Percentiles rank a stretch among this genome's conserved stretches.
Evolutionary conservation across 2,113 vertebrate genomes (phyloP).

Genomic region (Silurus glanis): DNA sequence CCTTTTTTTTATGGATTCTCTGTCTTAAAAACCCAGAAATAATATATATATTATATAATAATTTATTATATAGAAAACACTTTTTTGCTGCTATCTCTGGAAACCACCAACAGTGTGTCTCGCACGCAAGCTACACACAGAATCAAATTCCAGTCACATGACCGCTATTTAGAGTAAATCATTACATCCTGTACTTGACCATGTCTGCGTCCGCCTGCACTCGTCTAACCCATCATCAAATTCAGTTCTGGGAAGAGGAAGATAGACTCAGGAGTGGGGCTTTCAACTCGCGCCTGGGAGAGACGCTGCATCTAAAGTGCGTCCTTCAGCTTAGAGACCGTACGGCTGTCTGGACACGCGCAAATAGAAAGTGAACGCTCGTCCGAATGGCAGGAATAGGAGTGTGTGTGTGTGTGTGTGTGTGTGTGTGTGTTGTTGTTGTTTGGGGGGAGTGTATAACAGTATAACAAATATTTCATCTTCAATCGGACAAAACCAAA

Average conservation of each 20-base stretch:
- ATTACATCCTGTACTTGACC: neutral
- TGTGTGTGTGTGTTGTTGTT: no score
- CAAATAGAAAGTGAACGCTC: neutral
- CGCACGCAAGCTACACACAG: neutral
- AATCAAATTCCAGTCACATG: neutral
- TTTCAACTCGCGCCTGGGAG: neutral
- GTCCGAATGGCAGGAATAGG: neutral
- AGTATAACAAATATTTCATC: no score
- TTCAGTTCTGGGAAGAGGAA: slow-evolving; percentile 2
- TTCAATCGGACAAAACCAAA: no score
- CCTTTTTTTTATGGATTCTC: no score
- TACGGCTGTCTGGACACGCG: neutral
- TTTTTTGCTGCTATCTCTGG: neutral
- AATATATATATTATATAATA: no score
- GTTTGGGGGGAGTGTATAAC: no score
- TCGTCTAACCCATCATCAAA: neutral
- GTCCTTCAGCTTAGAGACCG: neutral
- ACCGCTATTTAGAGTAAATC: neutral
- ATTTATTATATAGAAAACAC: neutral
- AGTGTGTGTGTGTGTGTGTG: no score
- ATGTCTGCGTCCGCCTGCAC: neutral
- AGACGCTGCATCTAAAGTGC: neutral
- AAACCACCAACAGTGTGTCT: neutral
- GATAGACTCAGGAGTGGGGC: neutral
- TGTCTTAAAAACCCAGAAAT: no score